A percentile compares a stretch with the other conserved stretches of the same genome.
Evolutionary conservation across 2,797 vertebrate species (phyloP).

Genomic region (Dipus sagitta): DNA sequence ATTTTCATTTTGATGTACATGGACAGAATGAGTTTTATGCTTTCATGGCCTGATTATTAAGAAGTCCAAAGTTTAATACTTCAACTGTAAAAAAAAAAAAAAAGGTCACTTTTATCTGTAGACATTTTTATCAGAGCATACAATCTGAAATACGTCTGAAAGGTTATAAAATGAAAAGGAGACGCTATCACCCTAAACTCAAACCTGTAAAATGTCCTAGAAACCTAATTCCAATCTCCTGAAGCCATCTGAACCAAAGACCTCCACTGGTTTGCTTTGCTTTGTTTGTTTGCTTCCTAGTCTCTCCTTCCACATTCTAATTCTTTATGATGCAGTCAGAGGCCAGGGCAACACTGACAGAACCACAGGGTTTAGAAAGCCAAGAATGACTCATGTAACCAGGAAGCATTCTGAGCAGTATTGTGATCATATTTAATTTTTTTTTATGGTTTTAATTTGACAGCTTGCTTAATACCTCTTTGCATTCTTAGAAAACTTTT

Average conservation of each 20-base stretch:
- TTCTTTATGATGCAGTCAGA: neutral
- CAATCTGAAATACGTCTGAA: neutral
- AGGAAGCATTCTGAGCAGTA: neutral
- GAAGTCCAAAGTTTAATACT: constrained; percentile 42
- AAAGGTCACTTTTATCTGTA: neutral
- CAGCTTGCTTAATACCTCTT: neutral
- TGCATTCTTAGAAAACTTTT: neutral
- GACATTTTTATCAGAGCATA: neutral
- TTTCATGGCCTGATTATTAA: constrained; percentile 6
- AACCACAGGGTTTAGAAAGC: neutral
- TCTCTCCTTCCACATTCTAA: neutral
- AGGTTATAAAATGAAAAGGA: neutral
- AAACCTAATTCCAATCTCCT: neutral
- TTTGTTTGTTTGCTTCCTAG: neutral
- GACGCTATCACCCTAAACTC: neutral
- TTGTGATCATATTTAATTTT: neutral
- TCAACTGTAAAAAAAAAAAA: constrained; percentile 38
- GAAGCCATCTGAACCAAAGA: neutral
- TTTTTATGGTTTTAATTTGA: neutral
- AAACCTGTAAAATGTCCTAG: neutral
- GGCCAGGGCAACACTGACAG: neutral
- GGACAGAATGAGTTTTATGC: neutral
- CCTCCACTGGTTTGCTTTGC: neutral
- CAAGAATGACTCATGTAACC: neutral
- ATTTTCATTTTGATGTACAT: constrained; percentile 29